Evolutionary conservation across 2,113 vertebrate species (phyloP).

Genomic region (Psilopogon haemacephalus): DNA sequence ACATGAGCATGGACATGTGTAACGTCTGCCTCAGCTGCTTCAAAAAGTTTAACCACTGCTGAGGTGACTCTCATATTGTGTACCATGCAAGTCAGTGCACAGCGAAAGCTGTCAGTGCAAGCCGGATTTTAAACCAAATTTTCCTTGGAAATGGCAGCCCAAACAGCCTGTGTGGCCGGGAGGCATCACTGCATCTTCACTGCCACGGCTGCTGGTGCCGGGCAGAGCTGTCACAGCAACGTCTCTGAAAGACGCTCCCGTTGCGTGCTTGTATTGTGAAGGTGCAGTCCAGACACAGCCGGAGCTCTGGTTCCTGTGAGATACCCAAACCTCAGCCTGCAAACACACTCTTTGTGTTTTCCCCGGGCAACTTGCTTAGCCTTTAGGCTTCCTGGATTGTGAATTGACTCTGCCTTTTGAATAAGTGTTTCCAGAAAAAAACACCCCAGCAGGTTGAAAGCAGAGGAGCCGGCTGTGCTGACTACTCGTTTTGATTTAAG

Average conservation of each 20-base stretch:
- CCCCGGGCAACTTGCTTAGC: constrained; percentile 8
- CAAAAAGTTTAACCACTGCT: background rate
- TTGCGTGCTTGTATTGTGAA: background rate
- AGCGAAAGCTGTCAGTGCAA: background rate
- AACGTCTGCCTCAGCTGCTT: background rate
- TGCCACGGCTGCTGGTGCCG: background rate
- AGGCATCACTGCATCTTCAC: background rate
- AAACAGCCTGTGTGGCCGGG: background rate
- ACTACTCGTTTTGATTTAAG: constrained; percentile 24
- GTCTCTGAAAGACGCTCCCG: constrained; percentile 13
- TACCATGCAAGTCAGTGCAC: accelerated
- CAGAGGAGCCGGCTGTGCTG: background rate
- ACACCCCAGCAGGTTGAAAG: constrained; percentile 20
- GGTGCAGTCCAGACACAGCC: constrained; percentile 31
- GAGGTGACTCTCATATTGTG: background rate
- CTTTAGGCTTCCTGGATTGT: constrained; percentile 23
- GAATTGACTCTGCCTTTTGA: constrained; percentile 52
- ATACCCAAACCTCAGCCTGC: background rate
- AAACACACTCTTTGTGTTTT: constrained; percentile 34
- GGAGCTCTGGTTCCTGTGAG: background rate
- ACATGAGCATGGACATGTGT: background rate
- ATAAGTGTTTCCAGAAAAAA: constrained; percentile 39
- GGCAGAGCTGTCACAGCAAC: background rate
- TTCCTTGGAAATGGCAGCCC: background rate
- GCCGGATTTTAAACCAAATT: background rate